Evolutionary conservation across 2,113 vertebrate species (phyloP).

Genomic region (Heliornis fulica): DNA sequence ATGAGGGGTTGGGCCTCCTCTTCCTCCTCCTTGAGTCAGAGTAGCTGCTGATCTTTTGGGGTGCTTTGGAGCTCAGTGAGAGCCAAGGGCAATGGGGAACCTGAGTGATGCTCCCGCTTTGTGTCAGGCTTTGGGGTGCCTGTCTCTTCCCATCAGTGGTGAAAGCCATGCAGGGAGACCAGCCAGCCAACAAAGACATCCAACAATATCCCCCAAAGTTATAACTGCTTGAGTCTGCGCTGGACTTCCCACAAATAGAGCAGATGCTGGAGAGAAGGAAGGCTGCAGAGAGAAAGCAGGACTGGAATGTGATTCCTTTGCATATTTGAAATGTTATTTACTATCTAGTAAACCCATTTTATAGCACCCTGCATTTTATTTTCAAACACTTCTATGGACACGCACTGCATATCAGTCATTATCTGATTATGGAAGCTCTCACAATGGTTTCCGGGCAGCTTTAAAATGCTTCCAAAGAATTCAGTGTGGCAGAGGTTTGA

Average conservation of each 20-base stretch:
- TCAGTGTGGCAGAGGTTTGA: constrained; percentile 15
- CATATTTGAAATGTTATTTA: constrained; percentile 57
- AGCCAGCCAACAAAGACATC: background rate
- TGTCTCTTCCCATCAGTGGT: background rate
- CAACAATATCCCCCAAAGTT: background rate
- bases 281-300: background rate
- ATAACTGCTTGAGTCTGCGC: background rate
- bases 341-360: constrained; percentile 51
- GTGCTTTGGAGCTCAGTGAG: background rate
- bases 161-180: rapidly evolving
- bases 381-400: constrained; percentile 14
- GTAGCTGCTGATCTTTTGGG: background rate
- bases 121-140: background rate
- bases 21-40: rapidly evolving
- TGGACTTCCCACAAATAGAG: background rate
- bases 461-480: constrained; percentile 54
- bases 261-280: background rate
- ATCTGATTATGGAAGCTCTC: constrained; percentile 50
- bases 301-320: constrained; percentile 47
- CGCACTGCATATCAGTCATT: constrained; percentile 50
- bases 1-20: background rate
- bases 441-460: constrained; percentile 41
- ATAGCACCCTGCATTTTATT: constrained; percentile 47
- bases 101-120: background rate
- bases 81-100: background rate